Evolutionary conservation across 2,888 invertebrate species (phyloP), one percentile per base, ranked within the genome.

Genomic region (Lasioglossum malachurum): DNA sequence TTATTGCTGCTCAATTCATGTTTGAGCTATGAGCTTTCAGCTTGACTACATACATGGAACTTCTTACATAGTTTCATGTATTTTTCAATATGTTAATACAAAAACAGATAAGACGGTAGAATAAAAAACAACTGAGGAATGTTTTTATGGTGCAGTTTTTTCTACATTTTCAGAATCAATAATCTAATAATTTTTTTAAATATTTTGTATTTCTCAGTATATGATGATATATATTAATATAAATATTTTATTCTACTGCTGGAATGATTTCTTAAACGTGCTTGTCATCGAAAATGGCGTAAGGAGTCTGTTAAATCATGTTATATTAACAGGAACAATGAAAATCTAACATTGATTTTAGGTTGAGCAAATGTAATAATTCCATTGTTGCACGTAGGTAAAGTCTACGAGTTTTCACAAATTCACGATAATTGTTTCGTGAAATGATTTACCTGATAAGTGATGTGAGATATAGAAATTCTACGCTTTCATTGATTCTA

Each of bases 401-500:
- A 57, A 57, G 10, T n/a, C 7, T 57, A 57, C 57, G n/a, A 57
- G n/a, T 57, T 64, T 16, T 27, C 31, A 31, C 64, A 64, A 31
- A 27, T 7, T 31, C 16, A 31, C 64, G 16, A 19, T 31, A 31
- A 64, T 8, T 31, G 31, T 64, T 64, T 35, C n/a, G 27, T 31
- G 31, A 31, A 16, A 64, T 31, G 16, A 16, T 31, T 27, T 27
- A 31, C 27, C 0, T 64, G 16, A 35, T 35, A 35, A 35, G 8
- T 38, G 69, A 35, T 1, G 38, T 38, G 69, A 38, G 12, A 38
- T 38, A n/a, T 44, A 71, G 2, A 71, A 71, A 71, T 38, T 41
- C 14, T n/a, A 41, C 14, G 12, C n/a, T 71, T 71, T 71, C 71
- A 71, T 71, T 71, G 71, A 71, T 71, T 71, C 71, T 71, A 72